Evolutionary conservation across 2,797 vertebrate genomes (phyloP).

Genomic region (Threskiornis aethiopicus): DNA sequence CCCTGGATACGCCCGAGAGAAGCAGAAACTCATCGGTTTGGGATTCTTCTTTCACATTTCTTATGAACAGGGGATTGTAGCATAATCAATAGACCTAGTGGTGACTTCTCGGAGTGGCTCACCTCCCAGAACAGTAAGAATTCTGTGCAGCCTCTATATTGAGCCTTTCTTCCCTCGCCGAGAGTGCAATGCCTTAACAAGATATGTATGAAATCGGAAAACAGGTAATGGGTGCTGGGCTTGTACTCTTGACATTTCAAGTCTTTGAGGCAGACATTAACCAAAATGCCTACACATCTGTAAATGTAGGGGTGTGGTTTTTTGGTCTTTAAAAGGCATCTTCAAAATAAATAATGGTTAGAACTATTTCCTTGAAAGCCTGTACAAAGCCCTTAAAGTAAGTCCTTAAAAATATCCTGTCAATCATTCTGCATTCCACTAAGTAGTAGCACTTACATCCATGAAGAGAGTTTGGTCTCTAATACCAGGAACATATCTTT

Average conservation of each 20-base stretch:
- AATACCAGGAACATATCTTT: not conserved
- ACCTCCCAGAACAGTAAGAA: not conserved
- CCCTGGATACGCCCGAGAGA: not conserved
- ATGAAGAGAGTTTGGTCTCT: not conserved
- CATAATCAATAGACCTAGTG: rapidly evolving
- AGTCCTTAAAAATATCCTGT: not conserved
- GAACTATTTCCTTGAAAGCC: not conserved
- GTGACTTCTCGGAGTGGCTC: not conserved
- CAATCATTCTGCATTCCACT: not conserved
- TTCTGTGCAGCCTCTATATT: not conserved
- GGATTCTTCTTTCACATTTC: not conserved
- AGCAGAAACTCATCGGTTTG: not conserved
- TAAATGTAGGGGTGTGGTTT: not conserved
- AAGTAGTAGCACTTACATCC: not conserved
- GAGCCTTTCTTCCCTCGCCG: not conserved
- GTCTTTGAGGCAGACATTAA: not conserved
- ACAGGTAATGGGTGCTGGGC: not conserved
- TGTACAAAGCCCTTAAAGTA: not conserved
- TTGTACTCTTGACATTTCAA: not conserved
- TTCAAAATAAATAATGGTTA: not conserved
- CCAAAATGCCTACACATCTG: not conserved
- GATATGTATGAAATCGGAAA: not conserved
- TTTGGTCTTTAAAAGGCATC: not conserved
- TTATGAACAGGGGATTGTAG: not conserved
- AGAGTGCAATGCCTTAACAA: not conserved